Base-by-base conservation (phyloP, 1,140 invertebrate genomes). In the Lasaia peninsularis region DNA sequence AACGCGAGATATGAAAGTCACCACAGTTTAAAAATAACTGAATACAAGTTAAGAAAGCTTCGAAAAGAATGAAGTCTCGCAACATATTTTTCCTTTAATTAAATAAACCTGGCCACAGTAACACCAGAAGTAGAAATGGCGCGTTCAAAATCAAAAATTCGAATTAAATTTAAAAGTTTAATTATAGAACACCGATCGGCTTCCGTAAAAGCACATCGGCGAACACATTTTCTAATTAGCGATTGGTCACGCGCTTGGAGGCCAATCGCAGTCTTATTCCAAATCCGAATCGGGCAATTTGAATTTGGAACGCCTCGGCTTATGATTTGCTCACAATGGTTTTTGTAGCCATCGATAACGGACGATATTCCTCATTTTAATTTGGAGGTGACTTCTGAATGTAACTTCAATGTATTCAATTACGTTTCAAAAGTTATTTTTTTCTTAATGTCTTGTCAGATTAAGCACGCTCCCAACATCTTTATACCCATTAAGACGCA, bases 141-240 rank as follows among this genome's bases (percentile, higher is more conserved):
- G 75, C 75, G 77, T 81, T 78, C 62, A 62, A 85, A 84, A 88
- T 87, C 73, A 73, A 79, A 82, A 85, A 86, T 81, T 80, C 71
- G 74, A 80, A 80, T 79, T 78, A 74, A 75, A 76, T 74, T 80
- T 78, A 71, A 81, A 84, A 81, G 69, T 83, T 86, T 79, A 85
- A 88, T 86, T 88, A 85, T 73, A 73, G 76, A 81, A 75, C 63
- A 67, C 52, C 77, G 81, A 82, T 86, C 82, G 77, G 83, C 85
- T 88, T 85, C 85, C 80, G 83, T 82, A 78, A 78, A 78, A 76
- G 80, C 80, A 75, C 76, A 75, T 78, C 77, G 71, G 57, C 67
- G 78, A 81, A 78, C 80, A 81, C 78, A 86, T 85, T 84, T 83
- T 78, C 83, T 86, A 85, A 88, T 88, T 88, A 88, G 80, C 85